Evolutionary conservation across 1,140 invertebrate genomes (phyloP), one percentile per base, ranked within the genome.

Genomic region (Brachionus rotundiformis): DNA sequence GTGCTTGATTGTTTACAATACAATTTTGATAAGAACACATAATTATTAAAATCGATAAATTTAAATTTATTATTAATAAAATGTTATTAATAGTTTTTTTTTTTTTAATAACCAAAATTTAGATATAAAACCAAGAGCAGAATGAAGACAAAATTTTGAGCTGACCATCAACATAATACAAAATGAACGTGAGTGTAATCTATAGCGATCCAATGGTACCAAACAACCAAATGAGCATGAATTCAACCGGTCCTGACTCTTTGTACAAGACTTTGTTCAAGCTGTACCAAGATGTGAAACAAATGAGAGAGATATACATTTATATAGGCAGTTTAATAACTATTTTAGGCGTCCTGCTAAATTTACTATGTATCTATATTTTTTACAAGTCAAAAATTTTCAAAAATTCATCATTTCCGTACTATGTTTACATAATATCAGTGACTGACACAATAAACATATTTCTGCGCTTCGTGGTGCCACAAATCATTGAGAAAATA

Each of bases 311-410:
- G 3, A 25, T 79, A 11, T 79, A 79, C n/a, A 79, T 79, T 23
- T 59, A 54, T 41, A 13, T 33, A 1, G 76, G 47, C n/a, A 33
- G 19, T 4, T 59, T 79, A 16, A 59, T 79, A 39, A 79, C 76
- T 3, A 31, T 63, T 0, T 10, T 79, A 7, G 76, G 76, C 4
- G 8, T 39, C 16, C 39, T 54, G 8, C 33, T 79, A 79, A 79
- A 79, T 13, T 10, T 33, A 2, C 23, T 79, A 11, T 79, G 76
- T 41, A 79, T 79, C n/a, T 54, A 49, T 3, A 79, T 79, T 19
- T 79, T 79, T 31, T 79, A 79, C 29, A 79, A 79, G 31, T 79
- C 76, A 2, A 79, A 54, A 54, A 79, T 79, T 59, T 79, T 79
- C 54, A 47, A 49, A 2, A 79, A 79, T 23, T 39, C 31, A 33